Evolutionary conservation across 2,113 vertebrate genomes (phyloP).

Genomic region (Channa maculata): DNA sequence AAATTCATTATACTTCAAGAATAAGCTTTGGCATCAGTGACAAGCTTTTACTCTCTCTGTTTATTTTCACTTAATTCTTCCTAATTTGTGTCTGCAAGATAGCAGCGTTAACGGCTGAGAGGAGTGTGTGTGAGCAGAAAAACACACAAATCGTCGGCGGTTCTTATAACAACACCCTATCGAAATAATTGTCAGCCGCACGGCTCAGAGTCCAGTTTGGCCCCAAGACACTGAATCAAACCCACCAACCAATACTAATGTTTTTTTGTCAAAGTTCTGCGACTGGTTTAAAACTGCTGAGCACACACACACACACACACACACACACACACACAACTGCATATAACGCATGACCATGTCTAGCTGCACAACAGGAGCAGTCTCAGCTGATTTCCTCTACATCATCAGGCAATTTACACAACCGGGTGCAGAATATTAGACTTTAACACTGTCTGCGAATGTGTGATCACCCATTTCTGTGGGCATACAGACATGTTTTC

Average conservation of each 20-base stretch:
- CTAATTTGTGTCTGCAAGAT: conserved; percentile 20
- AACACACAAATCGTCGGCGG: not conserved
- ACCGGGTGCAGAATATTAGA: no score
- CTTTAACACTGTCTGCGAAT: not conserved
- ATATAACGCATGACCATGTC: conserved; percentile 7
- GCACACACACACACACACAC: not conserved
- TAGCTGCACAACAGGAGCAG: conserved; percentile 10
- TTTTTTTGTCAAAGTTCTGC: not conserved
- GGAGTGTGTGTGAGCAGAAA: not conserved
- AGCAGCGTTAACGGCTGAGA: not conserved
- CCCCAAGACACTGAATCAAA: not conserved
- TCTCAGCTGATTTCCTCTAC: conserved; percentile 48
- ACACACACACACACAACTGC: conserved; percentile 25
- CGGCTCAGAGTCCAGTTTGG: conserved; percentile 5
- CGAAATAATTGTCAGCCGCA: conserved; percentile 13
- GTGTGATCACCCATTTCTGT: conserved; percentile 9
- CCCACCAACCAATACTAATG: not conserved
- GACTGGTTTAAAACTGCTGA: not conserved
- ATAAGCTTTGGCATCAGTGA: not conserved
- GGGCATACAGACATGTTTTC: not conserved
- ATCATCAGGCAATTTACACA: conserved; percentile 36
- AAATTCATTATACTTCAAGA: conserved; percentile 1
- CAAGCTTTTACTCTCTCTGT: conserved; percentile 3
- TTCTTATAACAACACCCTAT: no score
- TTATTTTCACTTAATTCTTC: conserved; percentile 20